phyloP scores from a whole-genome alignment of 2,113 vertebrate species.

The Azemiops feae region DNA sequence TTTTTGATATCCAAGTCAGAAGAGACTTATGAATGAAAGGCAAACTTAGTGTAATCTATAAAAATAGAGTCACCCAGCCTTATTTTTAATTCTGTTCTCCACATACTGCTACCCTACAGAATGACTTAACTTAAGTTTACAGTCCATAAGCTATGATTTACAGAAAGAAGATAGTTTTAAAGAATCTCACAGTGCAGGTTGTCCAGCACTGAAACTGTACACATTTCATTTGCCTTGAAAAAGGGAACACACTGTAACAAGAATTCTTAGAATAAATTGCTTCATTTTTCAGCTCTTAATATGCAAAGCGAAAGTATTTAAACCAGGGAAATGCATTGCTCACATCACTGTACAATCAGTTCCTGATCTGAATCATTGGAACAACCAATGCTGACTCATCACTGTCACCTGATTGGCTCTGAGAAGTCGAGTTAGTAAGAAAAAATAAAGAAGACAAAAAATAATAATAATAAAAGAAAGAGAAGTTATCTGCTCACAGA shows the following conservation, averaged over 20 bases:
- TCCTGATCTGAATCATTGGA: conserved; percentile 38
- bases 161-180: not conserved
- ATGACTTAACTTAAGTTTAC: not conserved
- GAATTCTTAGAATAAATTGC: not conserved
- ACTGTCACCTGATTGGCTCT: not conserved
- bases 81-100: not conserved
- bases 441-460: not conserved
- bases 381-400: conserved; percentile 1
- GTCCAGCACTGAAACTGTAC: not conserved
- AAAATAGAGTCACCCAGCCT: not conserved
- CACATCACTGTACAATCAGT: not conserved
- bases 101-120: not conserved
- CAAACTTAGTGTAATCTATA: not conserved
- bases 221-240: not conserved
- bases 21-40: not conserved
- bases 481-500: not conserved
- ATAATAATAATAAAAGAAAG: not conserved
- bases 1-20: not conserved
- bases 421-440: not conserved
- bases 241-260: not conserved
- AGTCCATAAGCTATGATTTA: not conserved
- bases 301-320: not conserved
- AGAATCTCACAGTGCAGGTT: not conserved
- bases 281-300: not conserved
- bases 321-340: conserved; percentile 7